Evolutionary conservation across 1,140 invertebrate genomes (phyloP), one percentile per base, ranked within the genome.

Genomic region (Dendroctonus ponderosae): DNA sequence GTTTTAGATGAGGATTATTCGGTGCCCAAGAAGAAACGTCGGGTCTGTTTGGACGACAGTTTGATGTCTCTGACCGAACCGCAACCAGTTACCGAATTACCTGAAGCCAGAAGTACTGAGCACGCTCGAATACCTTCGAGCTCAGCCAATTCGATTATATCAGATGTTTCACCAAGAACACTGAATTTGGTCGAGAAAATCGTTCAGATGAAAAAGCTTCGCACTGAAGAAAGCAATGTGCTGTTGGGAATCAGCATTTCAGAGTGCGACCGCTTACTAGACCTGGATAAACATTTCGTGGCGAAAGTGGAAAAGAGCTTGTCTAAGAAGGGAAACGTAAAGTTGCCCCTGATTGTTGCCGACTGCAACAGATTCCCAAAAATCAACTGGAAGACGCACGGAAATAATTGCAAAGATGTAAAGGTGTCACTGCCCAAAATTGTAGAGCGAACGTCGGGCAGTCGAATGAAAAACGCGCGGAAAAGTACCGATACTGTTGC

Each of bases 21-120:
- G 9, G 70, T 71, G 7, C 70, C 70, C 6, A 71, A 71, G 42
- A 71, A 71, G 53, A 68, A 67, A 46, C 15, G 67, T 51, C 59
- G 62, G 52, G 40, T 71, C 9, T 39, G 43, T 12, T 60, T 39
- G n/a, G 56, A 42, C n/a, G 60, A 63, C 26, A 63, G 39, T 15
- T 26, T 26, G 26, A 26, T 26, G 26, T 26, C 1, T 26, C 3
- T 26, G 26, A 26, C 26, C 26, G 26, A 26, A 26, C 26, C 26
- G 26, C 26, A 26, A 26, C 26, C 26, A 26, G 26, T 26, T 26
- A 26, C 26, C 26, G 3, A 26, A 26, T 26, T 26, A 26, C 26
- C 26, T 26, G 26, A 26, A 26, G 1, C 26, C 26, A 26, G 26
- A 26, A 26, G 1, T 26, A 26, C 26, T 26, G 26, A 26, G 26